Conservation (phyloP, 2,888 invertebrate species). For the Nowickia ferox region DNA sequence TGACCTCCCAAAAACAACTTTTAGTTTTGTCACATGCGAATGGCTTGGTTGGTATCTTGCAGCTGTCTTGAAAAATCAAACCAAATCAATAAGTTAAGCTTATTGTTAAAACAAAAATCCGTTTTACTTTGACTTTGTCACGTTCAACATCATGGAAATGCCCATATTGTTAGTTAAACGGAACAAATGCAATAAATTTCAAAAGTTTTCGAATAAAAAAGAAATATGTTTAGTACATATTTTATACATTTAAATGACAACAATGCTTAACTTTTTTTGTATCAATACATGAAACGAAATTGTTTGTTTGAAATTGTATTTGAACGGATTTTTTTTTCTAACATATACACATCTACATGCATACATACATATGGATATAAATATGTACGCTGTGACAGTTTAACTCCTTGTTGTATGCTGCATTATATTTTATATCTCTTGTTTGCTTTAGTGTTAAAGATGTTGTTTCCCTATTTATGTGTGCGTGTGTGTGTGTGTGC, state of each 20-base stretch:
- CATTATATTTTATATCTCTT: constrained; percentile 53
- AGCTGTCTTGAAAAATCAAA: no score
- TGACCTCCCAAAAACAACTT: no score
- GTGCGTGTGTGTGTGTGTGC: neutral
- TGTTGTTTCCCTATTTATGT: constrained; percentile 16
- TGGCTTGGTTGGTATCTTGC: no score
- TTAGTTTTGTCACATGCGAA: no score
- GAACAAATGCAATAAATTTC: constrained; percentile 38
- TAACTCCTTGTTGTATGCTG: constrained; percentile 54
- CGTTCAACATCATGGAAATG: no score
- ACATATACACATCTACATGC: neutral
- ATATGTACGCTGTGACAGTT: constrained; percentile 52
- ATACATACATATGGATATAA: constrained; percentile 18
- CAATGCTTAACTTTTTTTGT: neutral
- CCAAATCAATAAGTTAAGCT: no score
- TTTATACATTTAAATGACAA: constrained; percentile 56
- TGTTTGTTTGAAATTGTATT: constrained; percentile 39
- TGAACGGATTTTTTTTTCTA: constrained; percentile 8
- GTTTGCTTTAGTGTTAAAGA: constrained; percentile 57
- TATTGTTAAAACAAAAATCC: no score
- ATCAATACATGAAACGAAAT: constrained; percentile 8
- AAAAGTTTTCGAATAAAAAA: constrained; percentile 12
- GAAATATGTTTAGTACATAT: constrained; percentile 27
- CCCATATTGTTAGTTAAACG: constrained; percentile 1
- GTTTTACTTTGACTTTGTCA: no score